These are phyloP conservation scores for Aldabrachelys gigantea DNA, from an alignment of 2,113 vertebrate genomes.

Conservation along the genomic window DNA sequence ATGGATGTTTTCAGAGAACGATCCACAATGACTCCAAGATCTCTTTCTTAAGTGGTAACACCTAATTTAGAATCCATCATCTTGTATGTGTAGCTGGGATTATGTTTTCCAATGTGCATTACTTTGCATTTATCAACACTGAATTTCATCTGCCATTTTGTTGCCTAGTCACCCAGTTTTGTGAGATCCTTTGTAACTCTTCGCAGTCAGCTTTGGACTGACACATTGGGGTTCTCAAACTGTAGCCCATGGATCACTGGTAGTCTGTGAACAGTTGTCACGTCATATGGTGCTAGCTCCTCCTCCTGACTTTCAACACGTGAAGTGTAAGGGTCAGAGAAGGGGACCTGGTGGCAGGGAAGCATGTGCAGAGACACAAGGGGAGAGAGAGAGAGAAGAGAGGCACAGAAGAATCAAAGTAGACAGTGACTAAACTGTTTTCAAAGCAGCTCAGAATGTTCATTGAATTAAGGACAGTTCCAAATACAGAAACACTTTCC, in stretches of 20 bases:
- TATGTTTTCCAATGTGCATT: not conserved
- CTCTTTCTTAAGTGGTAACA: too few relatives aligned
- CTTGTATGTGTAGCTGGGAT: not conserved
- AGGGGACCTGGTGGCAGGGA: not conserved
- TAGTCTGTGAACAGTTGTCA: not conserved
- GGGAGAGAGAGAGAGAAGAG: conserved; percentile 20
- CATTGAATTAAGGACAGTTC: not conserved
- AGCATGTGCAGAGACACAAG: not conserved
- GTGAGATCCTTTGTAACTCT: not conserved
- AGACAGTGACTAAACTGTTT: not conserved
- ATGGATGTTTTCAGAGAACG: too few relatives aligned
- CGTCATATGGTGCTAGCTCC: rapidly evolving
- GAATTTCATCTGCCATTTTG: not conserved
- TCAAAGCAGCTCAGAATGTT: not conserved
- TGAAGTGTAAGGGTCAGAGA: not conserved
- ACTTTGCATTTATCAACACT: not conserved
- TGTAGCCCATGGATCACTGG: not conserved
- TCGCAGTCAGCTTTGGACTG: not conserved
- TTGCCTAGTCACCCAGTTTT: not conserved
- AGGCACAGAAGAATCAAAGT: not conserved
- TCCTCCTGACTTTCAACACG: not conserved
- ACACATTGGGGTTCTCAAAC: not conserved
- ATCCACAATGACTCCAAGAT: too few relatives aligned
- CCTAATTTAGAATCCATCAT: too few relatives aligned
- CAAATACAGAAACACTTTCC: not conserved